Conservation (phyloP, 2,797 vertebrate genomes). For the Tadarida brasiliensis region DNA sequence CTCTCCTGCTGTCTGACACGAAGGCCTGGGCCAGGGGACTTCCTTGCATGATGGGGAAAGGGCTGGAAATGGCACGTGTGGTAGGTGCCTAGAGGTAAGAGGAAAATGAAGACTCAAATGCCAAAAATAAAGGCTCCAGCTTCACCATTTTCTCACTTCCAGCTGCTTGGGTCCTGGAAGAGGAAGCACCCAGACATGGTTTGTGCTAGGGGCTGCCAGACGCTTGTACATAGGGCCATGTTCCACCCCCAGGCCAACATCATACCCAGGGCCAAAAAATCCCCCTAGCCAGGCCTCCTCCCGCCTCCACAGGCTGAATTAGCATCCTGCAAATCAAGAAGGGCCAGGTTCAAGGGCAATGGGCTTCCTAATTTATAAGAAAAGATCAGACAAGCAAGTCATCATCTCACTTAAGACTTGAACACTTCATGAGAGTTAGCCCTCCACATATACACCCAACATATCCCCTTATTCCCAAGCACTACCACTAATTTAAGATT, state of each 20-base stretch:
- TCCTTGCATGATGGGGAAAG: background rate
- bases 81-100: background rate
- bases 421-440: background rate
- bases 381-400: background rate
- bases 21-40: background rate
- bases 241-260: background rate
- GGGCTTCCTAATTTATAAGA: background rate
- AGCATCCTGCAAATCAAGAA: background rate
- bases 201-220: background rate
- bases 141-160: background rate
- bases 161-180: background rate
- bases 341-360: no score
- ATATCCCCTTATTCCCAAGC: background rate
- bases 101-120: background rate
- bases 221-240: accelerated
- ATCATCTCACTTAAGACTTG: background rate
- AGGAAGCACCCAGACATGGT: background rate
- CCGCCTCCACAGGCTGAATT: background rate
- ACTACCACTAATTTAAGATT: background rate
- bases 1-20: background rate
- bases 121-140: background rate
- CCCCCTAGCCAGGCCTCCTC: background rate
- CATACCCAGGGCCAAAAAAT: background rate
- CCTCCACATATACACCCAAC: background rate
- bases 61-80: background rate